A percentile compares a stretch with the other conserved stretches of the same genome.
Evolutionary conservation across 2,888 invertebrate species (phyloP).

Genomic region (Leucophora obtusa): DNA sequence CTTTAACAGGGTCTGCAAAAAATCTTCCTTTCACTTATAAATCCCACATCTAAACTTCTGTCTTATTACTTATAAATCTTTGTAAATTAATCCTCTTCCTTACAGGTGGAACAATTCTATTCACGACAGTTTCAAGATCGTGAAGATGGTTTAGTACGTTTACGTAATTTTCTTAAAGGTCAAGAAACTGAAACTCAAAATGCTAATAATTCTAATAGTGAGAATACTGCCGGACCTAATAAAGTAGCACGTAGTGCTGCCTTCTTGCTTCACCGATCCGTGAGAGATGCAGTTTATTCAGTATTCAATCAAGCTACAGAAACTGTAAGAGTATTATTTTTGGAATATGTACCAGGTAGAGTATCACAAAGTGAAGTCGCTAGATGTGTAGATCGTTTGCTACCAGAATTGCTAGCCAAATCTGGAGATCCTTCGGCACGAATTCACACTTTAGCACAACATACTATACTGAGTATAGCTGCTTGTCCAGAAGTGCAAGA

Average conservation of each 20-base stretch:
- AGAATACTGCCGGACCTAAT: conserved; percentile 79
- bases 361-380: conserved; percentile 90
- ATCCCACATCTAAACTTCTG: background rate
- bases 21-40: too few relatives aligned
- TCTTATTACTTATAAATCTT: background rate
- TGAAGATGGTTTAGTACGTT: conserved; percentile 89
- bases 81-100: background rate
- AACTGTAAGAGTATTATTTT: conserved; percentile 87
- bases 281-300: conserved; percentile 93
- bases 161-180: conserved; percentile 79
- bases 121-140: conserved; percentile 94
- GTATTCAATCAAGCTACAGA: conserved; percentile 92
- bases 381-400: conserved; percentile 88
- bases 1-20: too few relatives aligned
- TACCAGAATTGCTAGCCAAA: conserved; percentile 90
- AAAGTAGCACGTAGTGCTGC: conserved; percentile 91
- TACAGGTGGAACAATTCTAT: conserved; percentile 91
- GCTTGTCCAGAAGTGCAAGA: conserved; percentile 89
- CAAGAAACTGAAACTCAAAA: conserved; percentile 76
- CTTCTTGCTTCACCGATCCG: conserved; percentile 86
- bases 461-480: conserved; percentile 91
- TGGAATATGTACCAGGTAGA: conserved; percentile 91
- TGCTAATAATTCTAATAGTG: conserved; percentile 66
- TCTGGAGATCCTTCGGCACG: conserved; percentile 93
- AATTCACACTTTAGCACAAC: conserved; percentile 91